phyloP scores from a whole-genome alignment of 2,113 vertebrate species.

The Gopherus evgoodei region DNA sequence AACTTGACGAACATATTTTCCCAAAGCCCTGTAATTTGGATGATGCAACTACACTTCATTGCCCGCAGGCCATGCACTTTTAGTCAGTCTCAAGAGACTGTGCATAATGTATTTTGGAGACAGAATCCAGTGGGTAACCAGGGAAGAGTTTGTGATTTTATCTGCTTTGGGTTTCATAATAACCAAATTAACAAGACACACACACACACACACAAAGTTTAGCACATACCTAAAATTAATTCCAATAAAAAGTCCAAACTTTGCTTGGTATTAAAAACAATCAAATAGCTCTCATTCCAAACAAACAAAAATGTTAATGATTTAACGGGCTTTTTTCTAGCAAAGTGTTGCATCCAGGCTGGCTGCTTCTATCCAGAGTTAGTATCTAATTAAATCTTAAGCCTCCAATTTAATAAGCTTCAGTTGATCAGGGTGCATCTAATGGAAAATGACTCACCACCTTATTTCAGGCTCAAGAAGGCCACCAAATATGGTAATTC shows the following conservation, averaged over 20 bases:
- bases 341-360: neutral
- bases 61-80: neutral
- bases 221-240: neutral
- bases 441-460: slow-evolving; percentile 40
- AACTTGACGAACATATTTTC: slow-evolving; percentile 6
- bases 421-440: slow-evolving; percentile 8
- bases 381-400: neutral
- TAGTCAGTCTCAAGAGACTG: neutral
- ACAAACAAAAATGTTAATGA: neutral
- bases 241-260: neutral
- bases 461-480: slow-evolving; percentile 35
- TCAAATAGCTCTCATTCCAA: neutral
- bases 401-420: neutral
- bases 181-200: neutral
- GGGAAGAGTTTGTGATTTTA: neutral
- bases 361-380: neutral
- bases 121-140: neutral
- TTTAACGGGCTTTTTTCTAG: neutral
- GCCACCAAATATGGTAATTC: slow-evolving; percentile 44
- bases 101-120: neutral
- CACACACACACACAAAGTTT: neutral
- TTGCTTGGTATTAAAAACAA: neutral
- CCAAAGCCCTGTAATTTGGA: neutral
- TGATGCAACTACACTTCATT: neutral
- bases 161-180: accelerated